A percentile compares a stretch with the other conserved stretches of the same genome.
Conservation (phyloP, 2,113 vertebrate species). For the Notiomystis cincta region DNA sequence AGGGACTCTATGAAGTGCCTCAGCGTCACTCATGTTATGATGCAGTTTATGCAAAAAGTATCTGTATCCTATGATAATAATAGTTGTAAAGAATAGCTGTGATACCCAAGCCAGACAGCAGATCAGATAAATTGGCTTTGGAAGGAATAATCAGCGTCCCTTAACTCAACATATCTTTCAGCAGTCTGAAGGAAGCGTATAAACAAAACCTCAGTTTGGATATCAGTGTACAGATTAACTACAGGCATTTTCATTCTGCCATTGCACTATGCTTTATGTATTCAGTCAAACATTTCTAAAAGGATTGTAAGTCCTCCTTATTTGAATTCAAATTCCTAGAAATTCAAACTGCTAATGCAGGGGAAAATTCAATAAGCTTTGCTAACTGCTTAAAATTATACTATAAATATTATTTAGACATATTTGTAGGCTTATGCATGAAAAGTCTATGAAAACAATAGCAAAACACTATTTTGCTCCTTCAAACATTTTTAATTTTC, state of each 20-base stretch:
- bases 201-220: neutral
- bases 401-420: slow-evolving; percentile 51
- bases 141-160: neutral
- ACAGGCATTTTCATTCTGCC: neutral
- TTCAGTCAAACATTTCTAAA: neutral
- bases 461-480: slow-evolving; percentile 38
- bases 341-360: neutral
- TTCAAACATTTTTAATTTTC: slow-evolving; percentile 38
- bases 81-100: neutral
- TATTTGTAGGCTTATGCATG: neutral
- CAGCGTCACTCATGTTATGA: neutral
- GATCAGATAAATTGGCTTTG: neutral
- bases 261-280: neutral
- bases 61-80: neutral
- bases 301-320: neutral
- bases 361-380: neutral
- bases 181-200: neutral
- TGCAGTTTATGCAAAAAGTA: neutral
- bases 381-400: slow-evolving; percentile 11
- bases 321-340: slow-evolving; percentile 18
- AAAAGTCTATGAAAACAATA: slow-evolving; percentile 20
- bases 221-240: neutral
- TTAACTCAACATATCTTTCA: neutral
- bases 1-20: neutral
- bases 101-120: neutral